These are phyloP conservation scores for Syngnathus floridae DNA, from an alignment of 2,113 vertebrate species.

Conservation along the genomic window DNA sequence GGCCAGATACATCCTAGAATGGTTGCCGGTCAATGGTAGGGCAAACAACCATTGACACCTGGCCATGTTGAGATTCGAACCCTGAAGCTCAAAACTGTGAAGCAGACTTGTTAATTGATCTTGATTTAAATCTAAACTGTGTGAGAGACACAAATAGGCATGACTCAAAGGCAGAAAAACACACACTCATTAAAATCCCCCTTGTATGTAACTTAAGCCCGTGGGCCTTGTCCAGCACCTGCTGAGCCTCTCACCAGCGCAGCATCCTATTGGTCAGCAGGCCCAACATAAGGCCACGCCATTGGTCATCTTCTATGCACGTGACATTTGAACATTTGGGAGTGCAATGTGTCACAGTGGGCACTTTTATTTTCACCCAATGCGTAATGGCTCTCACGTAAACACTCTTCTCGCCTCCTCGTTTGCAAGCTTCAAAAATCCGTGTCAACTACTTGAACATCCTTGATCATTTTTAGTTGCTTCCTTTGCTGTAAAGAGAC, in stretches of 20 bases:
- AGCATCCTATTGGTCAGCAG: not conserved
- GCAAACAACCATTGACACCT: not conserved
- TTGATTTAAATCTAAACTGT: not conserved
- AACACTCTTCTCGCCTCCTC: constrained; percentile 1
- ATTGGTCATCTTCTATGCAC: not conserved
- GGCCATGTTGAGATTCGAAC: not conserved
- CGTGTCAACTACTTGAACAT: not conserved
- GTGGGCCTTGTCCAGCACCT: constrained; percentile 1
- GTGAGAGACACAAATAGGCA: not conserved
- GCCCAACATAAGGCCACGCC: not conserved
- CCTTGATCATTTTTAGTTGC: not conserved
- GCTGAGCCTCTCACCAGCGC: not conserved
- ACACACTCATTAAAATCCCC: not conserved
- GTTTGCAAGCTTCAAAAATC: constrained; percentile 1
- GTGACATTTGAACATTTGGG: not conserved
- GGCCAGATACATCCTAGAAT: too few relatives aligned
- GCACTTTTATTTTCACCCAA: constrained; percentile 1
- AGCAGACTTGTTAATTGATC: not conserved
- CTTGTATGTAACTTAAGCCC: not conserved
- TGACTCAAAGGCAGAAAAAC: not conserved
- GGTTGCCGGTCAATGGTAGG: not conserved
- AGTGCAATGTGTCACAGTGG: not conserved
- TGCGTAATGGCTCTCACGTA: not conserved
- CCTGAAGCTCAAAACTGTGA: not conserved
- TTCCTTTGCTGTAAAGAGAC: not conserved